These are phyloP conservation scores for Cosmia pyralina DNA, from an alignment of 2,888 invertebrate genomes.

Conservation along the genomic window DNA sequence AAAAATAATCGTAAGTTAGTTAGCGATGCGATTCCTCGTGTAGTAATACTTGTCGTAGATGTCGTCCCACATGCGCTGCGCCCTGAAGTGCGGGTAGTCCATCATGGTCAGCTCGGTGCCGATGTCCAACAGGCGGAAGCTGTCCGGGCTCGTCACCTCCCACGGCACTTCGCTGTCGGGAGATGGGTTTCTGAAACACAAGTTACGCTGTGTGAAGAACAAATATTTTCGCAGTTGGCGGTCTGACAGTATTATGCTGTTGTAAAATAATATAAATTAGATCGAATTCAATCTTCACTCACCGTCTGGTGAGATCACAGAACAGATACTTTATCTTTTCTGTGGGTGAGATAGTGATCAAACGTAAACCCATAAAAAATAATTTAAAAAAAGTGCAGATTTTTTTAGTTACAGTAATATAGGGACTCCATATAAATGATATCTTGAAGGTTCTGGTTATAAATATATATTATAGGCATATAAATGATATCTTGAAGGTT, in stretches of 20 bases:
- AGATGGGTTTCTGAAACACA: conserved; percentile 76
- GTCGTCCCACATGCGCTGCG: conserved; percentile 78
- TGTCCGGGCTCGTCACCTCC: conserved; percentile 71
- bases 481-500: no score
- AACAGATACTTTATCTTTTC: no score
- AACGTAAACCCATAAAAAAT: not conserved
- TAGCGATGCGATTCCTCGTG: conserved; percentile 62
- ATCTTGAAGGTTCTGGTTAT: not conserved
- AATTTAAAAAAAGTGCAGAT: not conserved
- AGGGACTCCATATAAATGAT: not conserved
- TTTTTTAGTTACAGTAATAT: no score
- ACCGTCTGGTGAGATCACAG: not conserved
- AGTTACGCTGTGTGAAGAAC: not conserved
- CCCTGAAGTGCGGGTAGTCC: conserved; percentile 72
- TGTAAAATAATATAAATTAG: not conserved
- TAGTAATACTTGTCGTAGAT: conserved; percentile 84
- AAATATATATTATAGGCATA: no score
- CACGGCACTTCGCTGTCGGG: conserved; percentile 64
- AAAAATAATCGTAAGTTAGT: conserved; percentile 35
- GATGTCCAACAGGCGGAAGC: conserved; percentile 78
- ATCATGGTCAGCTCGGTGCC: conserved; percentile 74
- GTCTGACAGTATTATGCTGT: not conserved
- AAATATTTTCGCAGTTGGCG: not conserved
- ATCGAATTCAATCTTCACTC: not conserved
- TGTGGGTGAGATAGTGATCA: not conserved